Percentiles rank a stretch among this genome's conserved stretches.
Conservation (phyloP, 2,113 vertebrate genomes). For the Bungarus multicinctus region DNA sequence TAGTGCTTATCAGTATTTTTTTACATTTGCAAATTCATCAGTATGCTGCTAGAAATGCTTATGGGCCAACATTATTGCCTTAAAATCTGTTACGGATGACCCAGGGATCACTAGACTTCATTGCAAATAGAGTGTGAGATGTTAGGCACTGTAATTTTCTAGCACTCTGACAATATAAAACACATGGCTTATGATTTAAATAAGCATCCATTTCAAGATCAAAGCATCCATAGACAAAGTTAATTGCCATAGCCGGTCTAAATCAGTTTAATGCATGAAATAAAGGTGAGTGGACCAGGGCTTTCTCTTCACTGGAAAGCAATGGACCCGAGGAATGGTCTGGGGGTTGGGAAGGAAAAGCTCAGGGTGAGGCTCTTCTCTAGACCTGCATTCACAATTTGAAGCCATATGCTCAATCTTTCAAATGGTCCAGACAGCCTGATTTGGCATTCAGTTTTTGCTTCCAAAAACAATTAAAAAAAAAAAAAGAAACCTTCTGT, state of each 20-base stretch:
- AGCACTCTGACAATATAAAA: background rate
- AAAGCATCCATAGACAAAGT: background rate
- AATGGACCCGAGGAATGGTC: background rate
- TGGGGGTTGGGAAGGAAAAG: background rate
- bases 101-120: background rate
- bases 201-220: background rate
- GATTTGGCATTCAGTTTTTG: background rate
- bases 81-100: background rate
- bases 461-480: background rate
- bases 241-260: background rate
- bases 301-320: background rate
- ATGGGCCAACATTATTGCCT: background rate
- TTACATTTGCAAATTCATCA: background rate
- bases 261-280: background rate
- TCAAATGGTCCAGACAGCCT: background rate
- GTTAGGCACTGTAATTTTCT: background rate
- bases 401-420: background rate
- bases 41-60: background rate
- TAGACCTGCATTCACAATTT: background rate
- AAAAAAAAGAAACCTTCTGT: background rate
- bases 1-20: background rate
- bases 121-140: background rate
- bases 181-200: background rate
- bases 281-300: background rate
- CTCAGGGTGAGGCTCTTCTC: background rate